Base-by-base conservation (phyloP, 1,140 invertebrate species). In the Drosophila jambulina region DNA sequence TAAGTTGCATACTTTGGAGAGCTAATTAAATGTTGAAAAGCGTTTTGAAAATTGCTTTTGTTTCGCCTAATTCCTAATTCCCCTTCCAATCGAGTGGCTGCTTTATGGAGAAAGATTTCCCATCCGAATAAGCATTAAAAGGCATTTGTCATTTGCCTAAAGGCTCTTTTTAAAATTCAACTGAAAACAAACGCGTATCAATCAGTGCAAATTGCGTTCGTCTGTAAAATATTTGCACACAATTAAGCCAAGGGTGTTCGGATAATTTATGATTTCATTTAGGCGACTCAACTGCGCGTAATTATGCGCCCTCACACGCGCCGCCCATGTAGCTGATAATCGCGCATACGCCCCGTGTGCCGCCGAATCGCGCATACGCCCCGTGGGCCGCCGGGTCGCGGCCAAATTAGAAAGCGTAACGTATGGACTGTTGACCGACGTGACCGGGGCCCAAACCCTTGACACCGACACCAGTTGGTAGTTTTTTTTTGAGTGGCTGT, bases 221-320 rank as follows among this genome's bases (percentile, higher is more conserved):
- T 62, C 67, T 67, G 68, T 65, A 62, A 81, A 85, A 84, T 84
- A 86, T 84, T 85, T 86, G 74, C 68, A 80, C 82, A 76, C 84
- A 88, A 86, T 86, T 86, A 86, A 88, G 71, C 69, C 71, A 88
- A 63, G 68, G 49, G 70, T 72, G 71, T 77, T 60, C 36, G 70
- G 82, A 77, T 87, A 87, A 87, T 87, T 86, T 87, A 87, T 87
- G 84, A 88, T 88, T 87, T 87, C 80, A 87, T 87, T 87, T 87
- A 74, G 80, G 70, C 64, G 79, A 78, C 84, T 88, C 77, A 87
- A 88, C 83, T 80, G 80, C 80, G 68, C 62, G 80, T 88, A 80
- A 87, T 87, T 87, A 87, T 83, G 83, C 77, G 71, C 45, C 53
- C 79, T 62, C 76, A 87, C 75, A 86, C 40, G 29, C 65, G 17